Conservation (phyloP, 1,140 invertebrate genomes). For the Ruditapes philippinarum region DNA sequence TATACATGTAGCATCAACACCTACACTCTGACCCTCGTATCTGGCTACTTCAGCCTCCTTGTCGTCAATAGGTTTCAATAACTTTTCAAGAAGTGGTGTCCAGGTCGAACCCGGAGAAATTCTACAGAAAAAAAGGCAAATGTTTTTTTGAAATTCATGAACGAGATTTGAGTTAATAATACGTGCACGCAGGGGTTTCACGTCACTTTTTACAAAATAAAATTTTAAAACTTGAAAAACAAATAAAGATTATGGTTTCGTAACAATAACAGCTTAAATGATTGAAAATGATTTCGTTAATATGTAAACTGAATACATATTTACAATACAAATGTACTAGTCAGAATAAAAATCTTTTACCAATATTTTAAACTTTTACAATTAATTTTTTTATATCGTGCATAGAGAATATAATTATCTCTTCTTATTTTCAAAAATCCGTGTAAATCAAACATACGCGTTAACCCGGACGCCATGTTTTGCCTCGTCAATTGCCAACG, state of each 20-base stretch:
- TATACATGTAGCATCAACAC: no score
- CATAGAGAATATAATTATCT: no score
- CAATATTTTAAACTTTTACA: no score
- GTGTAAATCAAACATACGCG: background rate
- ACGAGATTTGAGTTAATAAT: no score
- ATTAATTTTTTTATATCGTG: no score
- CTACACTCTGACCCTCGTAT: background rate
- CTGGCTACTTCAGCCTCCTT: background rate
- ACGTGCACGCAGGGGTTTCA: background rate
- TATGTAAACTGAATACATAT: no score
- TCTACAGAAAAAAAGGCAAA: background rate
- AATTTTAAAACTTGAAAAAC: background rate
- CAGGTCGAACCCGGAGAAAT: background rate
- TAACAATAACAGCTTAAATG: no score
- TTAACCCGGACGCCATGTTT: slow-evolving; percentile 39
- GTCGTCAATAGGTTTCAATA: background rate
- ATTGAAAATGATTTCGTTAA: no score
- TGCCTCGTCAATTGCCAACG: slow-evolving; percentile 27
- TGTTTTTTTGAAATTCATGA: no score
- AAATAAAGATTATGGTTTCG: background rate
- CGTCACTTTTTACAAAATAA: background rate
- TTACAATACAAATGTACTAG: no score
- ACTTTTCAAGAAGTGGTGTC: background rate
- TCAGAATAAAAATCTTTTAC: no score
- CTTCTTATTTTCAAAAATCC: no score